Evolutionary conservation across 2,113 vertebrate species (phyloP), one percentile per base, ranked within the genome.

Genomic region (Hipposideros armiger): DNA sequence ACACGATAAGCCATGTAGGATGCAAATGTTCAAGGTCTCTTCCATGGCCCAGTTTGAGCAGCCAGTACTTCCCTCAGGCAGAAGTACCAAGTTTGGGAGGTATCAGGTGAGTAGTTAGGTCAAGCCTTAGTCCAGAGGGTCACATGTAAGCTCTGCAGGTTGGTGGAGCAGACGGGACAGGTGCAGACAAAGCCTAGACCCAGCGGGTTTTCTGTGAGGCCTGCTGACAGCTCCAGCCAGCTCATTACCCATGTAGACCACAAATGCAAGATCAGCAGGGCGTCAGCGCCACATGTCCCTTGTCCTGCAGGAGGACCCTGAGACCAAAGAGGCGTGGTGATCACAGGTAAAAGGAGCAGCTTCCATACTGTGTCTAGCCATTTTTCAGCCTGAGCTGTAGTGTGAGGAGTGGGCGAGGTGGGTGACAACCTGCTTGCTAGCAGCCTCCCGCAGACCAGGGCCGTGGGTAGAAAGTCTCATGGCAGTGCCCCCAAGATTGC

Each of bases 21-120:
- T 72, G 7, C 40, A 96, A 52, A 80, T 87, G 28, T 80, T 54
- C 73, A 83, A 82, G 60, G 50, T n/a, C 19, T 80, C 64, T 90
- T 77, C 20, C 20, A 42, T 62, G 28, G 26, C 47, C 36, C 67
- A 58, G 36, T 40, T 47, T 86, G 50, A 70, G 11, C 36, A 87
- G 54, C 42, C 19, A 87, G 47, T 87, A 15, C 80, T 90, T 90
- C 36, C 66, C n/a, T 76, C 93, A 30, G 89, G 32, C 64, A 32
- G 26, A 62, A n/a, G 60, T 87, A 90, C 1, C 45, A 74, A 30
- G 30, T 88, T 93, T 90, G 72, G 11, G 24, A 50, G 30, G 47
- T 69, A 2, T 24, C 66, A 64, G 52, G 47, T 50, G 81, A 52
- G 30, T 19, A 91, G 64, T 74, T 87, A 40, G n/a, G 54, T 52